Base-by-base conservation (phyloP, 2,797 vertebrate genomes). In the Smutsia temminckii region DNA sequence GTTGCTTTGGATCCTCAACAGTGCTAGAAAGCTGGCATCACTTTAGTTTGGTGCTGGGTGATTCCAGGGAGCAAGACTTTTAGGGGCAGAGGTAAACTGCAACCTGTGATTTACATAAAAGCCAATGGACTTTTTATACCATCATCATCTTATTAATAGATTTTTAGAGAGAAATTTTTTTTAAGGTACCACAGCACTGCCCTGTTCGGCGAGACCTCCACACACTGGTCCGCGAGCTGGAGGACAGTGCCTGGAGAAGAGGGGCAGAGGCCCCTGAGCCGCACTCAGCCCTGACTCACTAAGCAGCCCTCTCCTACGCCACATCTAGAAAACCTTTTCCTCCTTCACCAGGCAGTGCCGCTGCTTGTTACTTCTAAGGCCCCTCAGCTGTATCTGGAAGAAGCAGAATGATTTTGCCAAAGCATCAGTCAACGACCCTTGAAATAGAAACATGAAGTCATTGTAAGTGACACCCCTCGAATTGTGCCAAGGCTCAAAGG, bases 381-480 rank as follows among this genome's bases (percentile, higher is more conserved):
- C 71, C 59, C 55, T 66, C 42, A 55, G 59, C 0, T 32, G 37
- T 53, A 91, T 59, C 40, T 89, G 57, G 84, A 66, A 75, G 93
- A 66, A 92, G 75, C 66, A 93, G 91, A 95, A 85, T 0, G 3
- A 89, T 77, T 95, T 95, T 81, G 17, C 84, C 2, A 78, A 94
- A 96, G 95, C 57, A 89, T 93, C 90, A 93, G 95, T 95, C 94
- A 97, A 92, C 61, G 49, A 53, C 10, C 32, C 91, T 95, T 93
- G 95, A 92, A 94, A 90, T 80, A 85, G 94, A 90, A 96, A 74
- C 63, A 83, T 61, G 93, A 97, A 78, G 77, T 78, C 68, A 85
- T 92, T 85, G 64, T 2, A 95, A 96, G 55, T 89, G 95, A 96
- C 81, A 90, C 49, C 51, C 14, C 72, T 95, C 1, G 14, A 78